Conservation (phyloP, 1,140 invertebrate genomes). For the Formica selysi region DNA sequence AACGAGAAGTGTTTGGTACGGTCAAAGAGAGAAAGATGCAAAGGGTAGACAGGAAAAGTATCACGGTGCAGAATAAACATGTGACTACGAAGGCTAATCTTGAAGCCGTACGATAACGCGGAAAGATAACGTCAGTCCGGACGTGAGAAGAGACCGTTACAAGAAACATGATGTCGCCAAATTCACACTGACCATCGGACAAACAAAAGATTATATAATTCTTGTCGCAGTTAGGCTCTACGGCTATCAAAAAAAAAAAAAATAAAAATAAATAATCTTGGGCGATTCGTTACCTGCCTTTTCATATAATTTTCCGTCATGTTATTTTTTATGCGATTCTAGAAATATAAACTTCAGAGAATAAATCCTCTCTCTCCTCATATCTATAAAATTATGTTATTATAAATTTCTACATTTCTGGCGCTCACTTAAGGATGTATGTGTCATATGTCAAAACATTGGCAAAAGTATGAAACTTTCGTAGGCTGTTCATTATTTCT, state of each 20-base stretch:
- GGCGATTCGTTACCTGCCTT: background rate
- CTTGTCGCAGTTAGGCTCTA: background rate
- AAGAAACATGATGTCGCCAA: conserved; percentile 66
- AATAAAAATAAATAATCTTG: background rate
- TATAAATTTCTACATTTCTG: conserved; percentile 1
- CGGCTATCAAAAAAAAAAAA: background rate
- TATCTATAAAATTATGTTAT: background rate
- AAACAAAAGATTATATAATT: background rate
- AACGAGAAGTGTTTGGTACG: conserved; percentile 43
- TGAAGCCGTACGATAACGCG: conserved; percentile 75
- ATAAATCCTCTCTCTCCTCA: background rate
- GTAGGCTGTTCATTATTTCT: too few species aligned
- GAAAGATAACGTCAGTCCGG: conserved; percentile 77
- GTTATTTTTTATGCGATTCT: background rate
- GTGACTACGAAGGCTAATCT: conserved; percentile 78
- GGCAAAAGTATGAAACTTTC: too few species aligned
- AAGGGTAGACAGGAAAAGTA: conserved; percentile 63
- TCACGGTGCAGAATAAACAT: conserved; percentile 71
- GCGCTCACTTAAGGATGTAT: background rate
- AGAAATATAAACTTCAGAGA: background rate
- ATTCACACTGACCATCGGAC: conserved; percentile 19
- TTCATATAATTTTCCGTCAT: background rate
- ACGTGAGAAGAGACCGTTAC: conserved; percentile 41
- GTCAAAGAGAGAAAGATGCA: conserved; percentile 48
- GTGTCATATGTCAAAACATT: too few species aligned